Evolutionary conservation across 2,113 vertebrate species (phyloP).

Genomic region (Oophaga pumilio): DNA sequence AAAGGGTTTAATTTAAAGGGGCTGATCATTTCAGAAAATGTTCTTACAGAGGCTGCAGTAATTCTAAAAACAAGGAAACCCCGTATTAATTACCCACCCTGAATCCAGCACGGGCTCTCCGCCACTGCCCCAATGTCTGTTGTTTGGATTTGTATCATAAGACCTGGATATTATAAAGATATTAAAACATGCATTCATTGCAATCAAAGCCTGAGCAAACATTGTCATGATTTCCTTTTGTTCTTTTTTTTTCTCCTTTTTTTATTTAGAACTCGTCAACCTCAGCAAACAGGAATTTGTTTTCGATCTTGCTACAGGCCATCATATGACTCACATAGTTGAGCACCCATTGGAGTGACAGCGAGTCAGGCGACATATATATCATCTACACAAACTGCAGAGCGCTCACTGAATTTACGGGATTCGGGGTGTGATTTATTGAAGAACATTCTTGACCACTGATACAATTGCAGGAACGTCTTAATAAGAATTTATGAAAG

Average conservation of each 20-base stretch:
- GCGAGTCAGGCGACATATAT: conserved; percentile 18
- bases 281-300: not conserved
- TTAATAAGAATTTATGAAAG: not conserved
- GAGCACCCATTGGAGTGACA: conserved; percentile 28
- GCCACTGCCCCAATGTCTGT: no score
- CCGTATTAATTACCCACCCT: no score
- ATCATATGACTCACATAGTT: conserved; percentile 27
- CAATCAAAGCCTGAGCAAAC: no score
- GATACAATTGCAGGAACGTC: not conserved
- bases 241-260: not conserved
- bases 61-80: no score
- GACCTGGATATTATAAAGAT: not conserved
- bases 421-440: not conserved
- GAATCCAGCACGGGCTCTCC: no score
- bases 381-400: not conserved
- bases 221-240: not conserved
- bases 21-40: no score
- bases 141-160: no score
- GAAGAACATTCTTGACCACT: not conserved
- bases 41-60: no score
- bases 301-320: not conserved
- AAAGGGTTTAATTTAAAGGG: no score
- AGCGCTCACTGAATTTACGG: not conserved
- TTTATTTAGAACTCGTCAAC: not conserved
- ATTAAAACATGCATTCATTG: no score